Percentiles rank a stretch among this genome's conserved stretches.
Evolutionary conservation across 2,113 vertebrate genomes (phyloP).

Genomic region (Eupsittula cactorum): DNA sequence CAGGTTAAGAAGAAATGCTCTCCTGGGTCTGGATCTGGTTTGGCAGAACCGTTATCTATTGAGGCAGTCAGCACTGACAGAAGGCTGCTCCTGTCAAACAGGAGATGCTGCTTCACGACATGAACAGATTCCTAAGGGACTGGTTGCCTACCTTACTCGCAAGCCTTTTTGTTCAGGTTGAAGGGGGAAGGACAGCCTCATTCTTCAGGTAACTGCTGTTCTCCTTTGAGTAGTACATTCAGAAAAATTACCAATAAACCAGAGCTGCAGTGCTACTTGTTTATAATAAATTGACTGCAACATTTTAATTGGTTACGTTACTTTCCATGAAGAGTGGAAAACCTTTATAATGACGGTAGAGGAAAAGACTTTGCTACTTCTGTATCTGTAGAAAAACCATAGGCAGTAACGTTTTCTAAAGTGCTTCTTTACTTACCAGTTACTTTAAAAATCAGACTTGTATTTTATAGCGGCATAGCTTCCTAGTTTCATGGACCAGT

Average conservation of each 20-base stretch:
- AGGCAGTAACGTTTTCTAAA: conserved; percentile 60
- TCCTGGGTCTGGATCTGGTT: conserved; percentile 4
- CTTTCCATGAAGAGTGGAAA: neutral
- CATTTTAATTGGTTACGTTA: neutral
- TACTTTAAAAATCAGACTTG: neutral
- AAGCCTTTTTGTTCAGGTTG: neutral
- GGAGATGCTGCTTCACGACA: neutral
- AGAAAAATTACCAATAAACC: neutral
- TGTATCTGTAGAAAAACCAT: conserved; percentile 23
- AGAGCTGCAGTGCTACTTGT: conserved; percentile 5
- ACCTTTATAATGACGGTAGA: neutral
- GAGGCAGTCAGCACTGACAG: neutral
- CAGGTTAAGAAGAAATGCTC: neutral
- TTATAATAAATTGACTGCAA: neutral
- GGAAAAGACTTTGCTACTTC: neutral
- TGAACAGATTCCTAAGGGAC: neutral
- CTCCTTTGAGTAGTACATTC: conserved; percentile 52
- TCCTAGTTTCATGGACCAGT: neutral
- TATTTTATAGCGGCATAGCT: neutral
- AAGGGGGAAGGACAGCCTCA: neutral
- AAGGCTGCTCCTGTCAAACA: neutral
- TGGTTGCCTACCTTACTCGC: neutral
- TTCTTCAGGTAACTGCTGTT: neutral
- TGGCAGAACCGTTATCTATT: neutral
- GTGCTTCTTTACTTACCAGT: conserved; percentile 56